A percentile compares a stretch with the other conserved stretches of the same genome.
phyloP scores from a whole-genome alignment of 1,140 invertebrate species.

The Drosophila pachea region DNA sequence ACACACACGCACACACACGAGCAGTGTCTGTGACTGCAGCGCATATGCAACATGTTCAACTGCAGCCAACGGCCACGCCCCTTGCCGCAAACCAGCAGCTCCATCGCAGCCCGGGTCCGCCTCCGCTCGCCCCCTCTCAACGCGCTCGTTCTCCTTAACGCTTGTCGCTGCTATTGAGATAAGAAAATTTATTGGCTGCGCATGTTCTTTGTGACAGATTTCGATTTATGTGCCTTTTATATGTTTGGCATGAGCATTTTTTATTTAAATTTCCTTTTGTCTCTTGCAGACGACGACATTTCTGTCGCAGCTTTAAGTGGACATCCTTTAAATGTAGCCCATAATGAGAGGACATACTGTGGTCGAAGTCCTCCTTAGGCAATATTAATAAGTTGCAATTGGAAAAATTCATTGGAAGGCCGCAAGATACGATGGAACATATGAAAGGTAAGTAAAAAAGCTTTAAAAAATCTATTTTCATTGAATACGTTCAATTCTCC shows the following conservation, averaged over 20 bases:
- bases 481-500: neutral
- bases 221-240: constrained; percentile 76
- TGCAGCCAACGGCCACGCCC: constrained; percentile 51
- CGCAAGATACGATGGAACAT: neutral
- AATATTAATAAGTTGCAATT: constrained; percentile 41
- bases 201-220: constrained; percentile 78
- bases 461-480: neutral
- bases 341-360: constrained; percentile 33
- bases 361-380: constrained; percentile 7
- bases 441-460: too few species aligned
- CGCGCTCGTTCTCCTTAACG: constrained; percentile 54
- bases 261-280: constrained; percentile 70
- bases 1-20: constrained; percentile 8
- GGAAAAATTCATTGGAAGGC: constrained; percentile 2
- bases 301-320: constrained; percentile 29
- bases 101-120: too few species aligned
- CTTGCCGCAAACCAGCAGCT: neutral
- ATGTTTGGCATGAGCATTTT: constrained; percentile 47
- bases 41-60: constrained; percentile 71
- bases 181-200: constrained; percentile 77
- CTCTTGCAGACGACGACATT: constrained; percentile 37
- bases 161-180: constrained; percentile 77
- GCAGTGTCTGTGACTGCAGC: constrained; percentile 36
- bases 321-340: constrained; percentile 37
- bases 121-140: neutral